Evolutionary conservation across 1,140 invertebrate genomes (phyloP), one percentile per base, ranked within the genome.

Genomic region (Rhysida immarginata): DNA sequence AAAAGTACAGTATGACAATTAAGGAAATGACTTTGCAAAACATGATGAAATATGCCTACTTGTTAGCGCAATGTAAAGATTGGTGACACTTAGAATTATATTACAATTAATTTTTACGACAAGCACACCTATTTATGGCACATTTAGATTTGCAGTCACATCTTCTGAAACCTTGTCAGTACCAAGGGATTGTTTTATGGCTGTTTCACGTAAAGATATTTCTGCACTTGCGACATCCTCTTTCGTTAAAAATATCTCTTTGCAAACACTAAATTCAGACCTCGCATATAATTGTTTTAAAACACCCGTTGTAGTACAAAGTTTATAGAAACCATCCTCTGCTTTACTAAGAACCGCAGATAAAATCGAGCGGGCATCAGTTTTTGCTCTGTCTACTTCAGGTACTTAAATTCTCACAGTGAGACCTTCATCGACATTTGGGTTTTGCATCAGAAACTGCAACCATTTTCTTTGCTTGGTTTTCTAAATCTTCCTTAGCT

Each of bases 381-480:
- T 52, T 59, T 59, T 21, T 55, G 35, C 54, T 52, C 27, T 54
- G 45, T 59, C 41, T 56, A 52, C 41, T 35, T 56, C 27, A 42
- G 48, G 41, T 46, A 52, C 54, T 46, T 56, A 52, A 56, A 56
- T 59, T 52, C 48, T 59, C 42, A 52, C 48, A 52, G 58, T 52
- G 42, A 42, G 43, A 59, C 41, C 11, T 55, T 56, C 58, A 44
- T 52, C 49, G 35, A 56, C 50, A 25, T 52, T 35, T 35, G 43
- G 23, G 44, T 26, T 59, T 59, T 59, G 41, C 48, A 53, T 46
- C 52, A 55, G 46, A 55, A 55, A 44, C 35, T 55, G 46, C 35
- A 50, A 55, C 49, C 53, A 55, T 55, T 55, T 56, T 45, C 21
- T 52, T 59, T 51, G n/a, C n/a, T n/a, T n/a, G 1, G 8, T 26